phyloP scores from a whole-genome alignment of 2,113 vertebrate genomes.

The Microtus pennsylvanicus region DNA sequence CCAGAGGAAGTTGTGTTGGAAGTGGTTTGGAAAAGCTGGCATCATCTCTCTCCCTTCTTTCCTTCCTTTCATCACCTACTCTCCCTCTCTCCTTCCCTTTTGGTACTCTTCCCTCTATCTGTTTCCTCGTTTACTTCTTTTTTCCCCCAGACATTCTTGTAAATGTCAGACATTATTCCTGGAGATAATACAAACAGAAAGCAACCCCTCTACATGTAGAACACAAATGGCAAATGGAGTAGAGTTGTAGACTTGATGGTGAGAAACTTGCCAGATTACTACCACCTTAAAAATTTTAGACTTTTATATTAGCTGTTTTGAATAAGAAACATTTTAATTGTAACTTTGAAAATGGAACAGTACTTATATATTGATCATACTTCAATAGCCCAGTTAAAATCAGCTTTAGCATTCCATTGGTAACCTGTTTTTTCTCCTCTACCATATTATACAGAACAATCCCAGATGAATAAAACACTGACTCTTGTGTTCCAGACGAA shows the following conservation, averaged over 20 bases:
- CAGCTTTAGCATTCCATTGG: neutral
- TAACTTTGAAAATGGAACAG: conserved; percentile 13
- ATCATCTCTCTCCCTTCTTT: neutral
- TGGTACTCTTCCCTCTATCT: neutral
- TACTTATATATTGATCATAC: neutral
- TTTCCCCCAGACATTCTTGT: neutral
- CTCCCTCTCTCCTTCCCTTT: too few species aligned
- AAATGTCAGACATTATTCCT: neutral
- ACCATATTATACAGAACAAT: conserved; percentile 22
- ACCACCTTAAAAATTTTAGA: neutral
- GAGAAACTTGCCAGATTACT: neutral
- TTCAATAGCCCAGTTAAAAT: neutral
- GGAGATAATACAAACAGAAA: neutral
- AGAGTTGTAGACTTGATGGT: neutral
- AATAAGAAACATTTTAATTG: conserved; percentile 4
- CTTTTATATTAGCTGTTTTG: neutral
- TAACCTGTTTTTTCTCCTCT: neutral
- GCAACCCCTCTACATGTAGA: neutral
- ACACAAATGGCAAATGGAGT: neutral
- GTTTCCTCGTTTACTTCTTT: neutral
- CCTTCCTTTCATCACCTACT: neutral
- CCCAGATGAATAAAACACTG: conserved; percentile 11
- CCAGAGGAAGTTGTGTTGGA: neutral
- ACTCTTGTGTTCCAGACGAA: neutral
- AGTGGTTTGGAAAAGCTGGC: neutral